These are phyloP conservation scores for Hyperopisus bebe DNA, from an alignment of 2,113 vertebrate genomes.

Conservation along the genomic window DNA sequence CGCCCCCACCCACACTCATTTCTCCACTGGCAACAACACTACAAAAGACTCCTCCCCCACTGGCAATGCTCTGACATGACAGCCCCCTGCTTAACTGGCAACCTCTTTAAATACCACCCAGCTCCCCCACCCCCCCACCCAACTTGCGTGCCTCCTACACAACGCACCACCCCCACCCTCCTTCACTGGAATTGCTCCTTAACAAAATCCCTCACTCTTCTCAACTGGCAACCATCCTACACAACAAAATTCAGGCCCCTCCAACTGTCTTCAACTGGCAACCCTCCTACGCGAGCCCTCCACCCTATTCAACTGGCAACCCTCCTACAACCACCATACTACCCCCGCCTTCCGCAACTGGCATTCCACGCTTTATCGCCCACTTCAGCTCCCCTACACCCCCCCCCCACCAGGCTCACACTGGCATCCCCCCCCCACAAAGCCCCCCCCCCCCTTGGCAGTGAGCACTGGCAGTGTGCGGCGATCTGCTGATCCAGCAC, in stretches of 20 bases:
- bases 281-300: not conserved
- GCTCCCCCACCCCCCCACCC: not conserved
- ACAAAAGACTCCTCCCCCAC: not conserved
- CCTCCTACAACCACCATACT: not conserved
- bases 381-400: not conserved
- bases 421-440: not conserved
- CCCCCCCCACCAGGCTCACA: not conserved
- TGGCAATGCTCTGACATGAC: not conserved
- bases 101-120: not conserved
- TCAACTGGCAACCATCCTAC: not conserved
- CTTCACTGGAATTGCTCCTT: not conserved
- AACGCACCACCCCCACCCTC: not conserved
- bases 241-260: not conserved
- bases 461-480: not conserved
- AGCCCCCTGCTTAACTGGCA: not conserved
- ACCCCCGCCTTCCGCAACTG: not conserved
- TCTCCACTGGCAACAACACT: not conserved
- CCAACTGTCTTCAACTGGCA: not conserved
- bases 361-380: not conserved
- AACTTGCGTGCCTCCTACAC: not conserved
- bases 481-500: not conserved
- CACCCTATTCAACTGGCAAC: not conserved
- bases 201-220: not conserved
- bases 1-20: not conserved
- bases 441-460: not conserved